Conservation (phyloP, 2,888 invertebrate genomes). For the Brassicogethes aeneus region DNA sequence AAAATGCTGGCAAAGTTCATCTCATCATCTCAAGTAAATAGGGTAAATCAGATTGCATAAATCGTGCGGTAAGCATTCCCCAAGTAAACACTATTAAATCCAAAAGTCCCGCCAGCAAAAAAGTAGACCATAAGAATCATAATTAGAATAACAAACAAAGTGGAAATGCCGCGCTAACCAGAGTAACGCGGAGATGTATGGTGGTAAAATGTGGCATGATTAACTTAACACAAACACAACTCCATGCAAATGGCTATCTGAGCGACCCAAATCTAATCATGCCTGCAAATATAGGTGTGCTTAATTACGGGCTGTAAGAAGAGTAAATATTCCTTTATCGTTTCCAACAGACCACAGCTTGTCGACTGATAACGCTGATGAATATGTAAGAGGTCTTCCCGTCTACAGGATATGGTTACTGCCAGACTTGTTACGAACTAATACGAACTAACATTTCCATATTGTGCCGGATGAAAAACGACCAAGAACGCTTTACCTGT, state of each 20-base stretch:
- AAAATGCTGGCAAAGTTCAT: constrained; percentile 17
- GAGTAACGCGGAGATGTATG: constrained; percentile 10
- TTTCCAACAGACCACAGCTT: constrained; percentile 35
- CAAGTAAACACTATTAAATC: constrained; percentile 25
- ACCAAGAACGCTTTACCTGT: too few species aligned
- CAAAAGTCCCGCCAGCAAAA: constrained; percentile 1
- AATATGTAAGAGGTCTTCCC: constrained; percentile 36
- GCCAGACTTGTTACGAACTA: constrained; percentile 3
- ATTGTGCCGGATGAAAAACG: background rate
- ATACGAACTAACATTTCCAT: background rate
- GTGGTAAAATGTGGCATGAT: constrained; percentile 31
- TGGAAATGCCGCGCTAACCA: constrained; percentile 9
- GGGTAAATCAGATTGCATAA: constrained; percentile 23
- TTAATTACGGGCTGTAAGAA: constrained; percentile 41
- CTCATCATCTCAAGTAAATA: constrained; percentile 23
- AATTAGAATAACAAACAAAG: constrained; percentile 22
- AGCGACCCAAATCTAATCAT: constrained; percentile 38
- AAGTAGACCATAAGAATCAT: constrained; percentile 16
- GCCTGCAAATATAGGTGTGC: constrained; percentile 41
- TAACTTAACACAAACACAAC: constrained; percentile 37
- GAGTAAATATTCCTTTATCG: constrained; percentile 42
- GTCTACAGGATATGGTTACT: constrained; percentile 2
- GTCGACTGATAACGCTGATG: constrained; percentile 39
- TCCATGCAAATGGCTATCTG: constrained; percentile 38
- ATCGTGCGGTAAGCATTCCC: constrained; percentile 21